Base-by-base conservation (phyloP, 2,113 vertebrate species). In the Stigmatopora argus region DNA sequence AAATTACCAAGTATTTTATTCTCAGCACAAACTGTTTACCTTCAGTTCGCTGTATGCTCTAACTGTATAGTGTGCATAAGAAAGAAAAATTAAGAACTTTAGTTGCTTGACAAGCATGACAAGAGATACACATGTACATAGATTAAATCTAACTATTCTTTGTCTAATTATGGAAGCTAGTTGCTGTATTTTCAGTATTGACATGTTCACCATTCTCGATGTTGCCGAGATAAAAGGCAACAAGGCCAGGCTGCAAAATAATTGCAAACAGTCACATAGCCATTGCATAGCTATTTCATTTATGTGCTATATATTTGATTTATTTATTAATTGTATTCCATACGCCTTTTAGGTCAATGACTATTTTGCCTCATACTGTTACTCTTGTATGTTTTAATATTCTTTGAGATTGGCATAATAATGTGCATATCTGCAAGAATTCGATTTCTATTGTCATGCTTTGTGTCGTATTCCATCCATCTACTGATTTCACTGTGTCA, bases 291-390 rank as follows among this genome's bases (percentile, higher is more conserved):
- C 81, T 89, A 83, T 88, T 90, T 89, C 88, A 91, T 92, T 92
- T 89, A 90, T 91, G 90, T 90, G 90, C 88, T 92, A 90, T 92
- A 90, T 92, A 91, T 90, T 92, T 91, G 90, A 90, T 90, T 92
- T 92, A 92, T 92, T 92, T 92, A 92, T 92, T 92, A 88, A 92
- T 86, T 90, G 82, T 74, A 79, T 91, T 89, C 91, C 91, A 82
- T 91, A 90, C 85, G 26, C 26, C 87, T 86, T 90, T 91, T 85
- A 84, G 87, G 90, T 91, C 81, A 60, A 85, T 90, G 87, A 89
- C 71, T 83, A 68, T 71, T 56, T 85, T 87, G 88, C 86, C 85
- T 91, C 76, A 83, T 87, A 72, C 85, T 88, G 85, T 88, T 88
- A 84, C 78, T 87, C 78, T 81, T 90, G 87, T 90, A 86, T 86